Conservation (phyloP, 2,888 invertebrate genomes). For the Sympetrum striolatum region DNA sequence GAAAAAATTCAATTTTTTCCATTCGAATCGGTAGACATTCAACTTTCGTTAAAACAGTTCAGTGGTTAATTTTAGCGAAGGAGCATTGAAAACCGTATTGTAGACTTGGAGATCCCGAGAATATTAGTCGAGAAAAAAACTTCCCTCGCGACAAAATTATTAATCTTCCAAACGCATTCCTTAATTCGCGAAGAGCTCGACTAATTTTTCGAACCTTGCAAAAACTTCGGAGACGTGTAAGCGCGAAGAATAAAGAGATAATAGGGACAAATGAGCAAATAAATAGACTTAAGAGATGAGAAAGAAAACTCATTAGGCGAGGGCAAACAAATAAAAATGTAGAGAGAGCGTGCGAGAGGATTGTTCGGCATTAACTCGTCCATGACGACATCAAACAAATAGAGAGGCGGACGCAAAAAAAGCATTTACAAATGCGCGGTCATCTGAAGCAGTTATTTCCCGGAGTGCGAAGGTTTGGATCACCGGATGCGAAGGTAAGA, state of each 20-base stretch:
- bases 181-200: not conserved
- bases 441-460: not conserved
- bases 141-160: too few species aligned
- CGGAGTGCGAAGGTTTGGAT: not conserved
- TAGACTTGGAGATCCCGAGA: too few species aligned
- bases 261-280: not conserved
- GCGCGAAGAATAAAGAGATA: not conserved
- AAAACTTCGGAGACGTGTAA: not conserved
- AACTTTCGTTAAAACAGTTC: too few species aligned
- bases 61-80: too few species aligned
- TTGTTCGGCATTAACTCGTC: conserved; percentile 5
- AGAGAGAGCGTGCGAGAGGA: not conserved
- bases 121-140: too few species aligned
- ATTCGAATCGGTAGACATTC: too few species aligned
- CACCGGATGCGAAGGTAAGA: too few species aligned
- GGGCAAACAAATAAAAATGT: not conserved
- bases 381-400: conserved; percentile 9
- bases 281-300: not conserved
- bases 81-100: too few species aligned
- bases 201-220: not conserved
- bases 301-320: not conserved
- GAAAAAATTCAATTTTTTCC: too few species aligned
- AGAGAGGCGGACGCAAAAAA: not conserved
- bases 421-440: not conserved
- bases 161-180: too few species aligned